A percentile compares a stretch with the other conserved stretches of the same genome.
These are phyloP conservation scores for Cerastis leucographa DNA, from an alignment of 2,888 invertebrate genomes.

Conservation along the genomic window DNA sequence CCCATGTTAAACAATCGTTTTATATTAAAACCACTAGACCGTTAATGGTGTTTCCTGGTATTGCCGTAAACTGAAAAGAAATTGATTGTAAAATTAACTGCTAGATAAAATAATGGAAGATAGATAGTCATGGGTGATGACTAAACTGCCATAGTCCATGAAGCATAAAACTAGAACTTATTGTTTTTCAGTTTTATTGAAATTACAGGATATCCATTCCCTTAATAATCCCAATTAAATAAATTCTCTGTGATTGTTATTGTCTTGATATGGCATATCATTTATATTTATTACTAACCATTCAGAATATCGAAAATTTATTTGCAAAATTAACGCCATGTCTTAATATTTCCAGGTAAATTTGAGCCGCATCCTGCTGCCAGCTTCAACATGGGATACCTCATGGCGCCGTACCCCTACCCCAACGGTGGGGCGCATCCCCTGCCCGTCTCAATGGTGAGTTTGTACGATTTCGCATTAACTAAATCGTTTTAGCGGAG, in stretches of 20 bases:
- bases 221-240: constrained; percentile 16
- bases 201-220: not conserved
- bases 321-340: not conserved
- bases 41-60: constrained; percentile 40
- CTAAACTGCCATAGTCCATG: not conserved
- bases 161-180: constrained; percentile 10
- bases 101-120: not conserved
- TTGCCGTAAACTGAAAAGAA: constrained; percentile 14
- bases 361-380: constrained; percentile 95
- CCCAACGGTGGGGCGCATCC: constrained; percentile 96
- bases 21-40: constrained; percentile 60
- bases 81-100: not conserved
- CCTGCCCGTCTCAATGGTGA: constrained; percentile 97
- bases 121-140: constrained; percentile 22
- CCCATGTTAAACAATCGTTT: constrained; percentile 49
- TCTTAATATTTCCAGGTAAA: constrained; percentile 91
- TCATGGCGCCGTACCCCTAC: constrained; percentile 97
- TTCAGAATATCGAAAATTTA: not conserved
- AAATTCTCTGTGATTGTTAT: constrained; percentile 2
- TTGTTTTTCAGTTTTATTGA: constrained; percentile 11
- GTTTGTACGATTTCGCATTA: constrained; percentile 79
- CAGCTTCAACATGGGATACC: constrained; percentile 97
- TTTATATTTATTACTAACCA: not conserved
- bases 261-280: not conserved
- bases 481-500: constrained; percentile 63